phyloP scores from a whole-genome alignment of 2,113 vertebrate genomes.

The Tragelaphus imberbis region DNA sequence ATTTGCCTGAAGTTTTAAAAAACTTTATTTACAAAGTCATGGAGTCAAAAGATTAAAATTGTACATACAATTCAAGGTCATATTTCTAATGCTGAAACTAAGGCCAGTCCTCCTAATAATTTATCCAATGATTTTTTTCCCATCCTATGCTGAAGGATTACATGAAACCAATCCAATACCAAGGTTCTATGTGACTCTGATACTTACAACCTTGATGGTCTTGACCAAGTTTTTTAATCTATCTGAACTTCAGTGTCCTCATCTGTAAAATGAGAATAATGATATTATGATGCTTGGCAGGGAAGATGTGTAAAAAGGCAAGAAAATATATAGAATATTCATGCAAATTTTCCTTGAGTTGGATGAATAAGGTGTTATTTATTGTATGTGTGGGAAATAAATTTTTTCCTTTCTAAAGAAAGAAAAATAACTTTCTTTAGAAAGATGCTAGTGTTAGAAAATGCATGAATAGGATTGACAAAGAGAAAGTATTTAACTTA shows the following conservation, averaged over 20 bases:
- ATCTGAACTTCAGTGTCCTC: background rate
- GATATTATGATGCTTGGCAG: background rate
- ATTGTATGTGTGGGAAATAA: constrained; percentile 5
- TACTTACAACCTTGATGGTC: background rate
- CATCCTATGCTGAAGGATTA: background rate
- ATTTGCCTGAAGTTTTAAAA: background rate
- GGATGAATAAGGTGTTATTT: background rate
- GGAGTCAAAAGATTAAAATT: background rate
- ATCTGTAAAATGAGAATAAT: background rate
- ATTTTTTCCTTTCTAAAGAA: background rate
- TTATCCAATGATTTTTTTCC: background rate
- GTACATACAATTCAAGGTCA: background rate
- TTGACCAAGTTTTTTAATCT: constrained; percentile 3
- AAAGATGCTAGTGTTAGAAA: background rate
- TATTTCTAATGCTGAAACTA: background rate
- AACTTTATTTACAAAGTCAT: background rate
- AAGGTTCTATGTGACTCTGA: background rate
- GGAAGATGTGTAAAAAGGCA: background rate
- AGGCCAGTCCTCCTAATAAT: background rate
- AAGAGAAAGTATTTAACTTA: background rate
- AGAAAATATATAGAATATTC: background rate
- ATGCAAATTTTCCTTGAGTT: background rate
- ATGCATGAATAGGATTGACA: background rate
- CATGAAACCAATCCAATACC: background rate
- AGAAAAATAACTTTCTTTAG: background rate